Percentiles rank a stretch among this genome's conserved stretches.
Conservation (phyloP, 2,113 vertebrate genomes). For the Phainopepla nitens region DNA sequence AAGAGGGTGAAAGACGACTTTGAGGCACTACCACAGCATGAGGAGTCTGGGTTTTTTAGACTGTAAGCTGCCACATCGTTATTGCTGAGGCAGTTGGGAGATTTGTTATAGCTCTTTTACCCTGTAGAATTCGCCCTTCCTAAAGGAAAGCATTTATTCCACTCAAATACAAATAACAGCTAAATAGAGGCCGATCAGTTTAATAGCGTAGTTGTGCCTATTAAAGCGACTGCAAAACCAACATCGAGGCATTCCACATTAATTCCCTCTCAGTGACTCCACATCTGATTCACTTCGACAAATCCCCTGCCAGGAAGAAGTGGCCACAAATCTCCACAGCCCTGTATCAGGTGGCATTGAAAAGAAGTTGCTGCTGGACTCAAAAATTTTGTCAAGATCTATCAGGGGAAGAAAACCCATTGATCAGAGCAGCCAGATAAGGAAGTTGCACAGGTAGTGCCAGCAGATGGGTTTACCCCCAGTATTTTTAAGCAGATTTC, state of each 20-base stretch:
- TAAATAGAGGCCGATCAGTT: not conserved
- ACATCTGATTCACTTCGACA: not conserved
- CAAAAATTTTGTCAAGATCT: not conserved
- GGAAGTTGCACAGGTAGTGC: not conserved
- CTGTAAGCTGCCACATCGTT: accelerated
- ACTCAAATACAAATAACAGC: not conserved
- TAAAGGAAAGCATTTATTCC: not conserved
- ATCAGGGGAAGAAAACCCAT: not conserved
- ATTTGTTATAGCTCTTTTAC: not conserved
- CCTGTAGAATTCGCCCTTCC: not conserved
- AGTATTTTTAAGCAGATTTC: not conserved
- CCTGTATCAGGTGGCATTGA: not conserved
- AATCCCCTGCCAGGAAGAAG: not conserved
- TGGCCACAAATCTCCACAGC: not conserved
- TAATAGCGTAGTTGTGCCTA: not conserved
- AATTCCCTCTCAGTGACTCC: not conserved
- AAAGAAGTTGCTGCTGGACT: not conserved
- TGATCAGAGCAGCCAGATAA: not conserved
- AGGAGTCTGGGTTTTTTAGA: not conserved
- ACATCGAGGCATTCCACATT: not conserved
- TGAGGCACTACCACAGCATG: not conserved
- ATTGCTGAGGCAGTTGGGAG: not conserved
- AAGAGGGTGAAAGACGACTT: not conserved
- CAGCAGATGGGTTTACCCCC: not conserved
- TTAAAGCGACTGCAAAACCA: not conserved